Evolutionary conservation across 2,888 invertebrate genomes (phyloP).

Genomic region (Frankliniella fusca): DNA sequence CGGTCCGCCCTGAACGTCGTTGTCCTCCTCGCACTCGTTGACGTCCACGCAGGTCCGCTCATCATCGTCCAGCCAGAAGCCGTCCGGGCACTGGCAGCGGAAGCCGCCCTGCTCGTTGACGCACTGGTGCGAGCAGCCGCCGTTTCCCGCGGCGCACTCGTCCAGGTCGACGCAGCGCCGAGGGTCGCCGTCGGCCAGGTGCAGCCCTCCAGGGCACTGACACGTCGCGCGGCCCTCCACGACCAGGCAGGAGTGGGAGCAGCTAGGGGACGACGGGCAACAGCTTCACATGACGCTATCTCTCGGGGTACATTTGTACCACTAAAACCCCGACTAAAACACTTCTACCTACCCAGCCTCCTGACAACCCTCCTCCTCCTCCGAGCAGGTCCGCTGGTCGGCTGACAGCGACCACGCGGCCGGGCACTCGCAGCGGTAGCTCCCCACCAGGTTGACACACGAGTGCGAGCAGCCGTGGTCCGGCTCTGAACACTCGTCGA

Average conservation of each 20-base stretch:
- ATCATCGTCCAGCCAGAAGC: conserved; percentile 55
- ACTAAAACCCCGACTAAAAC: too few relatives aligned
- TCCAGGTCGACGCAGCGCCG: conserved; percentile 50
- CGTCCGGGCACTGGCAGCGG: conserved; percentile 56
- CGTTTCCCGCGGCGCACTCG: conserved; percentile 60
- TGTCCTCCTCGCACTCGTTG: conserved; percentile 57
- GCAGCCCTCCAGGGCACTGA: conserved; percentile 12
- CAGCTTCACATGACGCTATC: conserved; percentile 36
- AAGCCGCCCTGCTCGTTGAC: conserved; percentile 57
- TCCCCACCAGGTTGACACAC: conserved; percentile 58
- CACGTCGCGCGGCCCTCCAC: conserved; percentile 40
- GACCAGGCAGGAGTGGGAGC: conserved; percentile 40
- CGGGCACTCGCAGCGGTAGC: conserved; percentile 39
- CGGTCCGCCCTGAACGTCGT: conserved; percentile 48
- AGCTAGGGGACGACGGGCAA: conserved; percentile 43
- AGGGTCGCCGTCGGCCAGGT: conserved; percentile 2
- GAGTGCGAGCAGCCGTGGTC: conserved; percentile 56
- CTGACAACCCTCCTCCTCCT: conserved; percentile 42
- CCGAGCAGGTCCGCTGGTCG: conserved; percentile 41
- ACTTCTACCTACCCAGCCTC: neutral
- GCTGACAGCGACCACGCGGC: conserved; percentile 36
- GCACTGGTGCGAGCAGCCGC: conserved; percentile 63
- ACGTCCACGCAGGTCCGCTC: conserved; percentile 55
- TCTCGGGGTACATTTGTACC: neutral
- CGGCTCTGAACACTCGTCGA: conserved; percentile 53